Evolutionary conservation across 1,140 invertebrate species (phyloP).

Genomic region (Phocides pigmalion): DNA sequence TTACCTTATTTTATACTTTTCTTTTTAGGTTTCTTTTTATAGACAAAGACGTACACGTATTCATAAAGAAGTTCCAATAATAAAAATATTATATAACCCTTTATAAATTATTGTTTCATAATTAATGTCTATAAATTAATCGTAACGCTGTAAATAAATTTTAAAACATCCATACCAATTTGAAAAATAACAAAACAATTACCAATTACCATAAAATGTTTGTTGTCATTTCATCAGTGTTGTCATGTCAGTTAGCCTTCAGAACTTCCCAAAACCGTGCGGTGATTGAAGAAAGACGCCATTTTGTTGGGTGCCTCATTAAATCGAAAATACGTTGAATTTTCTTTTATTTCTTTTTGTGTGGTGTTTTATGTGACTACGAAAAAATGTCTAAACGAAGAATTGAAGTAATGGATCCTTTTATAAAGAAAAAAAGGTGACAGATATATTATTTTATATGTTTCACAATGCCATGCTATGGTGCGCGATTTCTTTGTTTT

Average conservation of each 20-base stretch:
- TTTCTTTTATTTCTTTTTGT: constrained; percentile 45
- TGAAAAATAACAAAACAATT: too few species aligned
- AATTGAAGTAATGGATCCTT: constrained; percentile 93
- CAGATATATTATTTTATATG: constrained; percentile 35
- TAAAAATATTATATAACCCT: too few species aligned
- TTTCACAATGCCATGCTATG: constrained; percentile 30
- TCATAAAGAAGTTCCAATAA: too few species aligned
- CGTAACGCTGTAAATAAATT: too few species aligned
- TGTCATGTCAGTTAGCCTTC: background rate
- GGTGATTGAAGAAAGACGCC: constrained; percentile 48
- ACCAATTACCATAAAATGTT: too few species aligned
- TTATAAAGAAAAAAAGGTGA: constrained; percentile 90
- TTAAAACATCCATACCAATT: too few species aligned
- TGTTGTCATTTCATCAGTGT: background rate
- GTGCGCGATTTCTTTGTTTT: constrained; percentile 38
- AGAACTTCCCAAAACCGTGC: background rate
- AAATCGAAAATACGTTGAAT: constrained; percentile 48
- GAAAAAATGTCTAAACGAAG: constrained; percentile 90
- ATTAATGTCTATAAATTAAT: too few species aligned
- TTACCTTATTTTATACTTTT: too few species aligned
- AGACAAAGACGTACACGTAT: too few species aligned
- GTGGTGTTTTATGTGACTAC: constrained; percentile 55
- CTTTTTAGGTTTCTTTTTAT: too few species aligned
- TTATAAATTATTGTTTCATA: too few species aligned
- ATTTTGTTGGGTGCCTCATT: constrained; percentile 66